Evolutionary conservation across 2,888 invertebrate species (phyloP).

Genomic region (Drosophila melanosoma): DNA sequence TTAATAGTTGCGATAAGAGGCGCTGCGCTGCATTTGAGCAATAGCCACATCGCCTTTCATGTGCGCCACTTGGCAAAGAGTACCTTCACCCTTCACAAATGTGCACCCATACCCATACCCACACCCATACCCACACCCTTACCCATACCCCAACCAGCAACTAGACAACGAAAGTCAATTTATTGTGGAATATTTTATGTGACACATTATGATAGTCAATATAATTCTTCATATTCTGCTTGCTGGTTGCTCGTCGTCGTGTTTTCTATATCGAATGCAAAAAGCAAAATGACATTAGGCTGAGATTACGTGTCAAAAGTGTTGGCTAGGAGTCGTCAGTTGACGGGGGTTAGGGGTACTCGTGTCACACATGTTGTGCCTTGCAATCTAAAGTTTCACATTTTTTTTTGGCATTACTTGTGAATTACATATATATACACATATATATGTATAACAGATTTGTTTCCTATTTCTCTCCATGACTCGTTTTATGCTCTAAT

Average conservation of each 20-base stretch:
- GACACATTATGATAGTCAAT: conserved; percentile 79
- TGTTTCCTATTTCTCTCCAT: background rate
- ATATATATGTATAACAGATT: conserved; percentile 2
- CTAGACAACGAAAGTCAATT: conserved; percentile 70
- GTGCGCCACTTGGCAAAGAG: conserved; percentile 71
- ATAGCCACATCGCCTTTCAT: conserved; percentile 63
- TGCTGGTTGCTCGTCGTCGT: conserved; percentile 3
- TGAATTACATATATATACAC: conserved; percentile 1
- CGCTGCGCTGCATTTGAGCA: conserved; percentile 40
- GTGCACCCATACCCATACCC: background rate
- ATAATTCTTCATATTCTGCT: conserved; percentile 64
- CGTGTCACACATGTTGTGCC: conserved; percentile 53
- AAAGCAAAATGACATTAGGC: conserved; percentile 37
- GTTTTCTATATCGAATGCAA: conserved; percentile 7
- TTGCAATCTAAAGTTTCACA: conserved; percentile 67
- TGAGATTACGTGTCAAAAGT: background rate
- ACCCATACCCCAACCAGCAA: conserved; percentile 1
- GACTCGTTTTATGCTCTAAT: conserved; percentile 52
- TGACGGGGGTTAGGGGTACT: background rate
- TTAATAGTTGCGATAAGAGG: conserved; percentile 74
- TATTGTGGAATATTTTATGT: conserved; percentile 80
- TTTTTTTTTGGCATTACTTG: conserved; percentile 52
- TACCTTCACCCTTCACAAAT: background rate
- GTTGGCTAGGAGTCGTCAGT: background rate
- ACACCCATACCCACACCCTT: conserved; percentile 4